Conservation (phyloP, 2,797 vertebrate species). For the Chloroceryle inda region DNA sequence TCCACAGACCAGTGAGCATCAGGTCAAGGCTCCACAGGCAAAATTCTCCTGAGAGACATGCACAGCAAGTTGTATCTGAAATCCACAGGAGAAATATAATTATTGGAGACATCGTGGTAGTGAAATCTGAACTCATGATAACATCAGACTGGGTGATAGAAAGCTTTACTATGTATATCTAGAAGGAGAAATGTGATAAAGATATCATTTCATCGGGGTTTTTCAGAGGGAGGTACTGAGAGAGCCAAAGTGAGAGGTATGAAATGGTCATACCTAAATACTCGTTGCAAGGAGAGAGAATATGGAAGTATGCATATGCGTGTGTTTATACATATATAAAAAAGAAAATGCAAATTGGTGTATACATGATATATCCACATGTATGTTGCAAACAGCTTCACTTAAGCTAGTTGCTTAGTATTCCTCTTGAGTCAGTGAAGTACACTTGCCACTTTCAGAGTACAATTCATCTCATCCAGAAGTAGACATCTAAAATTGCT, state of each 20-base stretch:
- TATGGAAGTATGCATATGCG: accelerated
- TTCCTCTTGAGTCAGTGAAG: background rate
- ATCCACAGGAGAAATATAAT: background rate
- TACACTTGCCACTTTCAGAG: background rate
- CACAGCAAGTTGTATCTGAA: background rate
- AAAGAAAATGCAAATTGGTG: background rate
- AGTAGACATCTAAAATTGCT: slow-evolving; percentile 33
- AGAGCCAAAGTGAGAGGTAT: background rate
- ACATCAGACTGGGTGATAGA: background rate
- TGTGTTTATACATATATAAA: background rate
- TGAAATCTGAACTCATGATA: background rate
- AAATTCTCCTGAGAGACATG: background rate
- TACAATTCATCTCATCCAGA: slow-evolving; percentile 25
- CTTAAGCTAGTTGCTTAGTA: background rate
- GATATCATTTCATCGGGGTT: accelerated
- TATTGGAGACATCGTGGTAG: background rate
- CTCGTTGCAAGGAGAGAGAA: background rate
- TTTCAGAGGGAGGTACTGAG: background rate
- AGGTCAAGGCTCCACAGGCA: background rate
- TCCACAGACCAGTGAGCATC: background rate
- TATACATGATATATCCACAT: background rate
- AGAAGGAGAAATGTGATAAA: background rate
- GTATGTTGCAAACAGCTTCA: background rate
- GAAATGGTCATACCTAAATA: background rate
- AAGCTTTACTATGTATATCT: background rate